Base-by-base conservation (phyloP, 2,113 vertebrate species). In the Corvus moneduloides region DNA sequence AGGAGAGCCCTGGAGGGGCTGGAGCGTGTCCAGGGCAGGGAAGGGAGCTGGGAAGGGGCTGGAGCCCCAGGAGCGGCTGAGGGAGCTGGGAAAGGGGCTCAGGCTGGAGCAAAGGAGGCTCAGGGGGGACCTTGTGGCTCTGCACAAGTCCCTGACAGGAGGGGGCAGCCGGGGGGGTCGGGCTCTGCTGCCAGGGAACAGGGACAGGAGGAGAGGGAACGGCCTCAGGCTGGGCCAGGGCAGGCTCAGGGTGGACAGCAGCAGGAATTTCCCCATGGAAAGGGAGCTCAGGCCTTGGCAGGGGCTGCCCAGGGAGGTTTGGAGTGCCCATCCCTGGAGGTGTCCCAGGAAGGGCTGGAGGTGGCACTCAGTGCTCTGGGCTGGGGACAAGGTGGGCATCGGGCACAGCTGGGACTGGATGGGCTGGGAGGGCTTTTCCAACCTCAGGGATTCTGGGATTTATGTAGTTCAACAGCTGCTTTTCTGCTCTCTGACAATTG, bases 351-450 rank as follows among this genome's bases (percentile, higher is more conserved):
- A 51, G 12, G 37, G 0, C 49, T 80, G 58, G 59, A 13, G 0
- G 8, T 66, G 67, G 59, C 59, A 73, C 76, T 81, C 1, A 51
- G 51, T 0, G 75, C 75, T 87, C 75, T 72, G 76, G 56, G 66
- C 63, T 87, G 75, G 59, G 24, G 59, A 73, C 43, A 73, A 27
- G 35, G 59, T 58, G 67, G 51, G 7, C 0, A 58, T 19, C 0
- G 7, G 41, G 37, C 44, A 30, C 68, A 46, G 46, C 37, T 44
- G 2, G 78, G 23, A 1, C 33, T 39, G 0, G 1, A 0, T 14
- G 54, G 7, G 1, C 54, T 54, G 8, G 48, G 21, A 68, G 7
- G 9, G 5, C 55, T 48, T 55, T 49, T 41, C 14, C 71, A 69
- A 5, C 41, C 30, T 49, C 1, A 27, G 3, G 26, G 2, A 18